Conservation (phyloP, 2,888 invertebrate genomes). For the Cepaea hortensis region DNA sequence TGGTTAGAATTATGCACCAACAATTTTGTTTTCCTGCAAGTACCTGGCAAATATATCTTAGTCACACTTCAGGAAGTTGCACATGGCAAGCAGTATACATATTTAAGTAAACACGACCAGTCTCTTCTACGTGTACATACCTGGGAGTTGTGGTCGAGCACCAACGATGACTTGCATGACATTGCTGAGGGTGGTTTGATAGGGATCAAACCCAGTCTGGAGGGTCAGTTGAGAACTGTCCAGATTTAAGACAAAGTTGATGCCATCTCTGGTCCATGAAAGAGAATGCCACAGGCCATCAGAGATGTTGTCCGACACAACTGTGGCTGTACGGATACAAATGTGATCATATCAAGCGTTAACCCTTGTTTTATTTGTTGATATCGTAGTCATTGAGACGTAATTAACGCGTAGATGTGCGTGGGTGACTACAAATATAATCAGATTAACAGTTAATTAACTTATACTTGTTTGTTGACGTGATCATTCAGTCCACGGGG, state of each 20-base stretch:
- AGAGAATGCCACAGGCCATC: slow-evolving; percentile 69
- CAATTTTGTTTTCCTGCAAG: background rate
- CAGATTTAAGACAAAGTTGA: slow-evolving; percentile 51
- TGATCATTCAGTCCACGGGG: no score
- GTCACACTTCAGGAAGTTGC: no score
- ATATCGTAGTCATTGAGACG: no score
- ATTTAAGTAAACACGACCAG: background rate
- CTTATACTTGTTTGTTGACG: no score
- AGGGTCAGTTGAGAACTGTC: slow-evolving; percentile 54
- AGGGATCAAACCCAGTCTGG: slow-evolving; percentile 58
- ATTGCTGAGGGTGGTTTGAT: slow-evolving; percentile 47
- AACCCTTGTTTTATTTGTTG: no score
- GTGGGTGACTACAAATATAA: background rate
- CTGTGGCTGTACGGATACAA: background rate
- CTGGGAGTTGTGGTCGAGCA: slow-evolving; percentile 64
- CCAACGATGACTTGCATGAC: slow-evolving; percentile 61
- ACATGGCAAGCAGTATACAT: no score
- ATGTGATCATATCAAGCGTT: no score
- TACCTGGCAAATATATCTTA: background rate
- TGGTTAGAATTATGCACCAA: background rate
- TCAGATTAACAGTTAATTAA: background rate
- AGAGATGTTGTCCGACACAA: background rate
- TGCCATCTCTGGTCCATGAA: slow-evolving; percentile 55
- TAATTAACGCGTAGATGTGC: no score
- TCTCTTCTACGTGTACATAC: slow-evolving; percentile 38